phyloP scores from a whole-genome alignment of 2,888 invertebrate genomes.

The Plutella xylostella region DNA sequence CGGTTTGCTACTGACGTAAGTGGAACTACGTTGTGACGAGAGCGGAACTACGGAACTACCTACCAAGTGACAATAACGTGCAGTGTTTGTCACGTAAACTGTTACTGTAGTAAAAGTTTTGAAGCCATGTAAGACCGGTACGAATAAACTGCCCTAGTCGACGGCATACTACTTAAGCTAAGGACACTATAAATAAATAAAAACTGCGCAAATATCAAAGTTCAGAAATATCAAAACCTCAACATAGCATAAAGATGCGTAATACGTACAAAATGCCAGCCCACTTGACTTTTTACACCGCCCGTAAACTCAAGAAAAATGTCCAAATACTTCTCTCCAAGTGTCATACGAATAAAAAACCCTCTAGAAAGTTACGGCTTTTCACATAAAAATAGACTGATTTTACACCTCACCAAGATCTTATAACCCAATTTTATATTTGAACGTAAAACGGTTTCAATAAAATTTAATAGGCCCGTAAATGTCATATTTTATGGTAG shows the following conservation, averaged over 20 bases:
- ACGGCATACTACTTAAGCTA: no score
- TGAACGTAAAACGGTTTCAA: conserved; percentile 50
- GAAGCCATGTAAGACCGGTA: no score
- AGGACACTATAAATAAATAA: background rate
- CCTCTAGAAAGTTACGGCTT: conserved; percentile 49
- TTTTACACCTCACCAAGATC: conserved; percentile 55
- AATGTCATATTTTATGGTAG: background rate
- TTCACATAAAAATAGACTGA: conserved; percentile 55
- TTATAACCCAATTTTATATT: conserved; percentile 47
- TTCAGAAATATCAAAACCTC: background rate
- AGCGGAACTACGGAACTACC: no score
- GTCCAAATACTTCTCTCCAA: conserved; percentile 38
- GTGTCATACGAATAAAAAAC: conserved; percentile 53
- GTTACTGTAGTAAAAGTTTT: no score
- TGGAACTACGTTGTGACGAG: no score
- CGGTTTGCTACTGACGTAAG: no score
- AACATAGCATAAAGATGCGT: background rate
- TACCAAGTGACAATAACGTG: no score
- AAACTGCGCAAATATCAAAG: background rate
- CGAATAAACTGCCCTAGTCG: no score
- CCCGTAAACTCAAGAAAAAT: conserved; percentile 20
- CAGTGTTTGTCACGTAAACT: no score
- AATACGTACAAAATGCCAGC: conserved; percentile 1
- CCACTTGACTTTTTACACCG: conserved; percentile 3
- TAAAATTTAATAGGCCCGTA: conserved; percentile 49